A percentile compares a stretch with the other conserved stretches of the same genome.
These are phyloP conservation scores for Blennius ocellaris DNA, from an alignment of 2,113 vertebrate species.

Conservation along the genomic window DNA sequence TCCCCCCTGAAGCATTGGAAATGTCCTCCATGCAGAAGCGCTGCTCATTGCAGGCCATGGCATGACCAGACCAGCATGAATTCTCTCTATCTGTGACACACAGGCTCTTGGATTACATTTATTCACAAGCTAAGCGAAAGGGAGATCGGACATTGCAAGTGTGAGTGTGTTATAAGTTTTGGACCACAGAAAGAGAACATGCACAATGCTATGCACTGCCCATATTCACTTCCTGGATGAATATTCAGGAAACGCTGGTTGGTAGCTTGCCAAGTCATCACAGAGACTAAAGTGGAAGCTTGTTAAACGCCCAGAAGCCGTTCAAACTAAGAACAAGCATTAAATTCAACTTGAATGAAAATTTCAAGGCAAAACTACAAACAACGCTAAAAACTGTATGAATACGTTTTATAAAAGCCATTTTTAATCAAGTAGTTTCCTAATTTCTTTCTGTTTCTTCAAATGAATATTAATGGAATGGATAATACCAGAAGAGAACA, in stretches of 20 bases:
- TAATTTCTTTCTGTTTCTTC: not conserved
- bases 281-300: conserved; percentile 34
- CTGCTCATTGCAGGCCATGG: conserved; percentile 25
- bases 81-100: not conserved
- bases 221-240: conserved; percentile 31
- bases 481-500: too few species aligned
- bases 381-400: not conserved
- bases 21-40: conserved; percentile 51
- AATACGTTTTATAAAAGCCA: too few species aligned
- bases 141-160: not conserved
- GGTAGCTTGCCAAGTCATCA: conserved; percentile 52
- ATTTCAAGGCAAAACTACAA: conserved; percentile 1
- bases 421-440: not conserved
- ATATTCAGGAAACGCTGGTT: conserved; percentile 37
- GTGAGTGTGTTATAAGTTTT: too few species aligned
- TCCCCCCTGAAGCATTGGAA: conserved; percentile 44
- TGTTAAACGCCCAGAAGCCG: conserved; percentile 46
- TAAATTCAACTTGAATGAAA: conserved; percentile 16
- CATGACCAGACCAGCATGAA: conserved; percentile 39
- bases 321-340: conserved; percentile 21
- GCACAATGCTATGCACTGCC: conserved; percentile 1
- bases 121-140: too few species aligned
- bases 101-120: not conserved
- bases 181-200: not conserved
- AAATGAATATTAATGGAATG: too few species aligned